These are phyloP conservation scores for Danionella dracula DNA, from an alignment of 2,797 vertebrate genomes.

Conservation along the genomic window DNA sequence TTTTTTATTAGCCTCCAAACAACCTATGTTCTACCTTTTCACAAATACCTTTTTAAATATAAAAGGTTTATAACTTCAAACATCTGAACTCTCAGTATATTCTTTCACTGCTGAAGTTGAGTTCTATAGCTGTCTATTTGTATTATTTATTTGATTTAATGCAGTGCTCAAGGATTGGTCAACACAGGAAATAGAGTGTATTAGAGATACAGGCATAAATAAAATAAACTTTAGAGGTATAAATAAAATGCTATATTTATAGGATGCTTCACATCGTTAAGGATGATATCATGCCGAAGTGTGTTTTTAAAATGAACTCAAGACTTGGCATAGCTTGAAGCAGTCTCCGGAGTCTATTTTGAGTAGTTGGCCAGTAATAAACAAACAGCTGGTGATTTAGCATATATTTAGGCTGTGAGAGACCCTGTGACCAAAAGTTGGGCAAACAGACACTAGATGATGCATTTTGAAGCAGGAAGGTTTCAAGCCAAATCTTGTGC, in stretches of 20 bases:
- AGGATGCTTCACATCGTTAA: constrained; percentile 20
- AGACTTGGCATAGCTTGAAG: background rate
- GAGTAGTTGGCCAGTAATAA: background rate
- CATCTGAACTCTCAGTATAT: no score
- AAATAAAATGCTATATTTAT: constrained; percentile 37
- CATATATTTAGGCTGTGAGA: background rate
- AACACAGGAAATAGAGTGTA: constrained; percentile 13
- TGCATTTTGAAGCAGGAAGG: no score
- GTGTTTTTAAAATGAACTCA: constrained; percentile 33
- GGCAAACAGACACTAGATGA: no score
- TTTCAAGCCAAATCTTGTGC: no score
- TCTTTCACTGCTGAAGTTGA: no score
- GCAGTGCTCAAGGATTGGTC: constrained; percentile 7
- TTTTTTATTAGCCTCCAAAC: background rate
- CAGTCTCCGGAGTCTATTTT: background rate
- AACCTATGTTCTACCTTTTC: no score
- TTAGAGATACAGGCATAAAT: constrained; percentile 19
- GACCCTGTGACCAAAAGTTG: background rate
- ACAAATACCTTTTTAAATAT: no score
- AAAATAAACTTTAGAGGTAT: constrained; percentile 1
- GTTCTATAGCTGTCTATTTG: background rate
- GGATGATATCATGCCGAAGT: constrained; percentile 12
- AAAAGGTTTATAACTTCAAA: no score
- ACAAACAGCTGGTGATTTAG: background rate
- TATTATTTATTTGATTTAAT: constrained; percentile 20